Evolutionary conservation across 2,888 invertebrate genomes (phyloP).

Genomic region (Leptothorax acervorum): DNA sequence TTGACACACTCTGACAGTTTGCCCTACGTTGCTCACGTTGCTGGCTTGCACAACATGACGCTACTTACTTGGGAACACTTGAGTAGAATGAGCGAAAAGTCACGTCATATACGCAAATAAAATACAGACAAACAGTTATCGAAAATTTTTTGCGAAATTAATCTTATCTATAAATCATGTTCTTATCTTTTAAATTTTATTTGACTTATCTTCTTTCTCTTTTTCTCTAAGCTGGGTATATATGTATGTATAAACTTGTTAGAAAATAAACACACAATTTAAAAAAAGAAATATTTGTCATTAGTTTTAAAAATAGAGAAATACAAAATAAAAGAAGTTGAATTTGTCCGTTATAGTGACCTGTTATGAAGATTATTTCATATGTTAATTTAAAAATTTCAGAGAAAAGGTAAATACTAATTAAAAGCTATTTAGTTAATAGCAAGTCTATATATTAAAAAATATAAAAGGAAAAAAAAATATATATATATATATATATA

Average conservation of each 20-base stretch:
- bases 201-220: neutral
- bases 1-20: neutral
- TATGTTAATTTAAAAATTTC: neutral
- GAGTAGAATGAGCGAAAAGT: neutral
- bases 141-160: neutral
- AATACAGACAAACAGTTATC: neutral
- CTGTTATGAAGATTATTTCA: neutral
- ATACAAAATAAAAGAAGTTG: neutral
- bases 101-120: neutral
- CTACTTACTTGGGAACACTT: neutral
- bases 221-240: neutral
- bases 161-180: conserved; percentile 8
- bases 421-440: neutral
- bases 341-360: neutral
- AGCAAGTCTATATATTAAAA: neutral
- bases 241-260: neutral
- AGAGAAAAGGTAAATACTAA: neutral
- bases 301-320: neutral
- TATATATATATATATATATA: neutral
- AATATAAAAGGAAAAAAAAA: neutral
- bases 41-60: conserved; percentile 28
- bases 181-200: conserved; percentile 9
- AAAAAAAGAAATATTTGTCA: neutral
- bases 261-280: neutral
- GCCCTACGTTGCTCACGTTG: neutral